Base-by-base conservation (phyloP, 2,797 vertebrate genomes). In the Sebastes reedi region DNA sequence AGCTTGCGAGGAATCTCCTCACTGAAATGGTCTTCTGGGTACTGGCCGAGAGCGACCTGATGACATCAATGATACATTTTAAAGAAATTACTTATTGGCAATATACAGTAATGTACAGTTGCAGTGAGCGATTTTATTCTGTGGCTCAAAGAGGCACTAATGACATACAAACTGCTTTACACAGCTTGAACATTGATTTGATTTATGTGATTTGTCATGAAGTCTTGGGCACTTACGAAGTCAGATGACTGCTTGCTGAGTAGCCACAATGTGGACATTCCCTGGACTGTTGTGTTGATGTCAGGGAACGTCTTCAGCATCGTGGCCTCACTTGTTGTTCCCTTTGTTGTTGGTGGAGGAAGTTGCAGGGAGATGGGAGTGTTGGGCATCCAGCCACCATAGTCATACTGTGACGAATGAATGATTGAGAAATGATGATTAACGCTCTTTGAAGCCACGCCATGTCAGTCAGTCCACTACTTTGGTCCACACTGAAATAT, bases 351-450 rank as follows among this genome's bases (percentile, higher is more conserved):
- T 5, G 90, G 91, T 56, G 92, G 93, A 60, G 90, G 89, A 1
- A 0, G 77, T 67, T 91, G 88, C 32, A 94, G 65, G 3, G 90
- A 3, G 14, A 59, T 6, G 18, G 91, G 92, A 20, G 39, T 59
- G 89, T 94, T 94, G 75, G 91, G 90, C 89, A 93, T 92, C 89
- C 88, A 94, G 70, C 77, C 75, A 24, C 67, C 89, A 4, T 83
- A 90, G 77, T 94, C 91, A 71, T 5, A 93, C 91, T 95, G 71
- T 4, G 75, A 79, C 6, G 8, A 52, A 88, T 22, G 6, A 59
- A 58, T 6, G 8, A 61, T 10, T 39, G 24, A 29, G 1, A 46
- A 3, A 67, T 18, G 4, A 46, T 46, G 1, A 24, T 60, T 3
- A 30, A 65, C 5, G 12, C 3, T 2, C 20, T 60, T 24, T 27